Percentiles rank a stretch among this genome's conserved stretches.
phyloP scores from a whole-genome alignment of 2,888 invertebrate genomes.

The Pristionchus entomophagus region DNA sequence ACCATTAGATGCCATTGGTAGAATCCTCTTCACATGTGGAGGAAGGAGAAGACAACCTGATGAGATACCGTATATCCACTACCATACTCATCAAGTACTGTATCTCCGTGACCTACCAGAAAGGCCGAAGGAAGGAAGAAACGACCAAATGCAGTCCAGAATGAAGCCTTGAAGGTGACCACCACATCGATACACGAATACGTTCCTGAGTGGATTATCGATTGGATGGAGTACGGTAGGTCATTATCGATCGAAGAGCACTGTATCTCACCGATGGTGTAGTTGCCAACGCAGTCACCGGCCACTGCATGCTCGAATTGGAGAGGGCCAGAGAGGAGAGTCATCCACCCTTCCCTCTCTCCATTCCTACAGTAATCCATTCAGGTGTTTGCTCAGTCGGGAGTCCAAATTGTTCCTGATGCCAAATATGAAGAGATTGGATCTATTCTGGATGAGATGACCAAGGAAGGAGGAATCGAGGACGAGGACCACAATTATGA shows the following conservation, averaged over 20 bases:
- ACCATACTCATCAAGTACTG: neutral
- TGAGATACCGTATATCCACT: too few relatives aligned
- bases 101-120: conserved; percentile 49
- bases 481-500: conserved; percentile 67
- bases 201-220: conserved; percentile 53
- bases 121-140: conserved; percentile 68
- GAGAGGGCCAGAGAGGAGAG: conserved; percentile 62
- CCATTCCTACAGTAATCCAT: neutral
- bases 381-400: neutral
- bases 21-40: conserved; percentile 75
- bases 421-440: conserved; percentile 51
- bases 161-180: conserved; percentile 65
- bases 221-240: neutral
- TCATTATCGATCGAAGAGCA: too few relatives aligned
- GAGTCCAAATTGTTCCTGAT: conserved; percentile 22
- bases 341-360: too few relatives aligned
- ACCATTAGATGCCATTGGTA: too few relatives aligned
- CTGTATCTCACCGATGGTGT: conserved; percentile 67
- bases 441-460: neutral
- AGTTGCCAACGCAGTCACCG: conserved; percentile 74
- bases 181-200: conserved; percentile 72
- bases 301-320: conserved; percentile 65
- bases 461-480: conserved; percentile 50
- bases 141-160: conserved; percentile 55
- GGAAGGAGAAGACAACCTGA: conserved; percentile 69